A percentile compares a stretch with the other conserved stretches of the same genome.
phyloP scores from a whole-genome alignment of 2,113 vertebrate species.

The Hemiprocne comata region DNA sequence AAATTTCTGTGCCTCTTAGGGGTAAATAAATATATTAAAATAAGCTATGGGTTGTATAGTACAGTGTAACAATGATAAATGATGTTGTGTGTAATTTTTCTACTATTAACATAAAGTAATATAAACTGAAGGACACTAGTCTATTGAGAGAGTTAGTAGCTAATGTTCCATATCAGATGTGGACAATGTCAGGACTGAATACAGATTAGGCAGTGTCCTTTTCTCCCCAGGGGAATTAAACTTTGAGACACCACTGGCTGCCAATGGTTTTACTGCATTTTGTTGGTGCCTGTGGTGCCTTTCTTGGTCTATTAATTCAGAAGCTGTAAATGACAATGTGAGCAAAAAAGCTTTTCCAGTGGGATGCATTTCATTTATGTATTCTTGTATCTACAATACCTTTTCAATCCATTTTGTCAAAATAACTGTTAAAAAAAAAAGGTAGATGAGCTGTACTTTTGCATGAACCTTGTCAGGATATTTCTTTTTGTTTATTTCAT shows the following conservation, averaged over 20 bases:
- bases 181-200: slow-evolving; percentile 99
- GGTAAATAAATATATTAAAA: slow-evolving; percentile 95
- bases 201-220: slow-evolving; percentile 99
- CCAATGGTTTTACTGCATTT: slow-evolving; percentile 91
- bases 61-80: slow-evolving; percentile 99
- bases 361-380: slow-evolving; percentile 81
- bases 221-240: slow-evolving; percentile 95
- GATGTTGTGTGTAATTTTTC: slow-evolving; percentile 99
- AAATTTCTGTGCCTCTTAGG: slow-evolving; percentile 84
- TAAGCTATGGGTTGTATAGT: slow-evolving; percentile 82
- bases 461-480: background rate
- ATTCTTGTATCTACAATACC: slow-evolving; percentile 57
- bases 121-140: slow-evolving; percentile 99
- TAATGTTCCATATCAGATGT: slow-evolving; percentile 99
- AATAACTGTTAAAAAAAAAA: slow-evolving; percentile 72
- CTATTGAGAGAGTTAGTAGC: slow-evolving; percentile 99
- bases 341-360: slow-evolving; percentile 81
- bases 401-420: slow-evolving; percentile 71
- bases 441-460: slow-evolving; percentile 66
- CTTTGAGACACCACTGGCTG: slow-evolving; percentile 93
- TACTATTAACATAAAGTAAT: slow-evolving; percentile 99
- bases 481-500: background rate
- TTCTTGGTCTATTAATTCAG: slow-evolving; percentile 95
- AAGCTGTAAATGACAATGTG: slow-evolving; percentile 83
- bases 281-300: slow-evolving; percentile 89